Base-by-base conservation (phyloP, 2,888 invertebrate species). In the Endotricha flammealis region DNA sequence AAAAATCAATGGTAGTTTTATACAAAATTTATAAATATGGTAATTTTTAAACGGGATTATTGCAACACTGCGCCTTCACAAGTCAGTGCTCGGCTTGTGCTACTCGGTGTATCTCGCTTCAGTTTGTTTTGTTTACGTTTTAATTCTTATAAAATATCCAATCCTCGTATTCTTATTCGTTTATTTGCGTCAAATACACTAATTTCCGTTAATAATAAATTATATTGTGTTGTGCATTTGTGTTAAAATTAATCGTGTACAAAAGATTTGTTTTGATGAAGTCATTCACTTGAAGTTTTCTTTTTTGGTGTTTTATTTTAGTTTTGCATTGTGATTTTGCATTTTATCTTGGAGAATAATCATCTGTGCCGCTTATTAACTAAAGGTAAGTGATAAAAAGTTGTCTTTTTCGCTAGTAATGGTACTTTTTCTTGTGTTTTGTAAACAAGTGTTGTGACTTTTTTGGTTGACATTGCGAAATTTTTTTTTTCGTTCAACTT, bases 111-210 rank as follows among this genome's bases (percentile, higher is more conserved):
- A 55, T 46, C 40, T 36, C 29, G 38, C 28, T 38, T 47, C 54
- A 36, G 51, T 55, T 61, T 67, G 61, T 68, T 66, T 63, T 70
- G 64, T 68, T 68, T 67, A 69, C 61, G 41, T 64, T 62, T 28
- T 43, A 36, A 50, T 25, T 20, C 16, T 32, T 11, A 24, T 43
- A 33, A 10, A 37, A 34, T 44, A 41, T 44, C 36, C 46, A 37
- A 42, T 35, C 20, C 29, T 22, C n/a, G n/a, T n/a, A n/a, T 37
- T 37, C 31, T 41, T 36, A 34, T 31, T 25, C 24, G 27, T 13
- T 20, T 11, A 28, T 5, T 27, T 14, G 17, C 8, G 25, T 27
- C 2, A 8, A 29, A 11, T 12, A 17, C 9, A n/a, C 9, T 29
- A 24, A 23, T 17, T 7, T 34, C 12, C 11, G 2, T 16, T 20